A percentile compares a stretch with the other conserved stretches of the same genome.
Evolutionary conservation across 2,113 vertebrate genomes (phyloP).

Genomic region (Balaeniceps rex): DNA sequence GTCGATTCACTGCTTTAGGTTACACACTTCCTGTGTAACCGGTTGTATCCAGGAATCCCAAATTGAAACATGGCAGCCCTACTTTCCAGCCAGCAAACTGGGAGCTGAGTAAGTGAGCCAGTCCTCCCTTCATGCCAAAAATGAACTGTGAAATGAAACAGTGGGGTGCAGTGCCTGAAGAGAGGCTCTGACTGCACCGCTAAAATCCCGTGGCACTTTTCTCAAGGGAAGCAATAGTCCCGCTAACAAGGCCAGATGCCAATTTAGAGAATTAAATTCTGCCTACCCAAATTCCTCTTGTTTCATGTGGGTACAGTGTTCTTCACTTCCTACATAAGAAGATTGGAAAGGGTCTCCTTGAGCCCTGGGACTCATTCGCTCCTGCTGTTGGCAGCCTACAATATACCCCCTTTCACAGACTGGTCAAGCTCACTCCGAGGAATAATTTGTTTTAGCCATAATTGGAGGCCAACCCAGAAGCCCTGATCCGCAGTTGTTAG

Average conservation of each 20-base stretch:
- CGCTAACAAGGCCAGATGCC: conserved; percentile 2
- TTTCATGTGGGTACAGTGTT: conserved; percentile 4
- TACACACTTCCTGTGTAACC: not conserved
- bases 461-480: not conserved
- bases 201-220: not conserved
- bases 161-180: conserved; percentile 27
- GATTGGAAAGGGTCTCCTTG: not conserved
- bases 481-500: not conserved
- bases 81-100: not conserved
- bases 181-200: not conserved
- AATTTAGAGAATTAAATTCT: conserved; percentile 49
- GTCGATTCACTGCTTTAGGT: not conserved
- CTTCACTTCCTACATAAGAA: conserved; percentile 9
- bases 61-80: not conserved
- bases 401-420: not conserved
- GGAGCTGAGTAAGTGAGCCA: not conserved
- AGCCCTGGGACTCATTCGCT: not conserved
- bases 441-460: not conserved
- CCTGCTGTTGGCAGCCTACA: conserved; percentile 7
- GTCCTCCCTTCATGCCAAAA: not conserved
- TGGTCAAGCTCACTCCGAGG: not conserved
- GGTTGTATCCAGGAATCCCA: not conserved
- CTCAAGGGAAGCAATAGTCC: conserved; percentile 38
- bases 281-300: conserved; percentile 7
- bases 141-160: conserved; percentile 25